Conservation (phyloP, 2,797 vertebrate species). For the Hylomyscus alleni region DNA sequence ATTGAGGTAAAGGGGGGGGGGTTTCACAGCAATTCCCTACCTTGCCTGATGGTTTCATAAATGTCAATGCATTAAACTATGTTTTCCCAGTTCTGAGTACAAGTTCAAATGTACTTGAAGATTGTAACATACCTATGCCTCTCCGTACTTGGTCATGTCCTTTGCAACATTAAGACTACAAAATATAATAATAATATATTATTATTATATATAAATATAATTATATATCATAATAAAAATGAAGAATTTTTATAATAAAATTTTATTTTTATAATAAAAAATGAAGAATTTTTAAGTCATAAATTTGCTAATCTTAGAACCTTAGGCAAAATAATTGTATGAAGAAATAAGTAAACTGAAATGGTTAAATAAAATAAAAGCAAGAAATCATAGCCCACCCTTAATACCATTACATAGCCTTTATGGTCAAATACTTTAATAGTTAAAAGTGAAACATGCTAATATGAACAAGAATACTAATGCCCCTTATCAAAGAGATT, state of each 20-base stretch:
- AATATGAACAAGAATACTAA: constrained; percentile 47
- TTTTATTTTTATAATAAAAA: constrained; percentile 25
- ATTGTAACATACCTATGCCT: neutral
- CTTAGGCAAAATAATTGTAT: neutral
- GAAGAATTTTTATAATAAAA: too few relatives aligned
- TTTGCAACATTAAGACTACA: neutral
- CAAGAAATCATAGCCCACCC: neutral
- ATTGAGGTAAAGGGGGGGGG: neutral
- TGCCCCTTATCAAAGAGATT: constrained; percentile 10
- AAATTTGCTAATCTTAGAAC: constrained; percentile 6
- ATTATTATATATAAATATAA: too few relatives aligned
- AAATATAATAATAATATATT: too few relatives aligned
- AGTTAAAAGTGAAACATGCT: constrained; percentile 37
- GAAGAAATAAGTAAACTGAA: neutral
- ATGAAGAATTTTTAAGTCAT: neutral
- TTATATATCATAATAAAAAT: too few relatives aligned
- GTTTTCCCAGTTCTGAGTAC: neutral
- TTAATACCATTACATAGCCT: neutral
- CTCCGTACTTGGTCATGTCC: neutral
- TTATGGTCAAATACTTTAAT: constrained; percentile 15
- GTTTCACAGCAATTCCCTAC: neutral
- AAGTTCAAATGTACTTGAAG: fast-evolving
- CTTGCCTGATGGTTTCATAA: fast-evolving
- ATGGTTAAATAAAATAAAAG: neutral
- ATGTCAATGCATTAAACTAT: too few relatives aligned